Base-by-base conservation (phyloP, 2,888 invertebrate genomes). In the Achlya flavicornis region DNA sequence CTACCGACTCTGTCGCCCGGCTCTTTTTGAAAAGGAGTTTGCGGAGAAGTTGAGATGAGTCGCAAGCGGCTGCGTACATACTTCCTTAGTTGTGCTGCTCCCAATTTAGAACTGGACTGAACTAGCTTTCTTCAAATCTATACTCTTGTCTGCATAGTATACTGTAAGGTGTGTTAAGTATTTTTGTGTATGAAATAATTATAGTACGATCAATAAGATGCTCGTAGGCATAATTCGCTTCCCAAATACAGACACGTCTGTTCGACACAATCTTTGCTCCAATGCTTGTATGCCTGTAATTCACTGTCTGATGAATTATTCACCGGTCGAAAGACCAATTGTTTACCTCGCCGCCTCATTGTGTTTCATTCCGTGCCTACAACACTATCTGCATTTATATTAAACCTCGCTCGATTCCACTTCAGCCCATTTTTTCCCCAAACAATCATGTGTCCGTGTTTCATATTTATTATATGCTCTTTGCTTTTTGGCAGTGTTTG, bases 281-380 rank as follows among this genome's bases (percentile, higher is more conserved):
- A 38, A 41, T 38, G 58, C 35, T 38, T 58, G 58, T 58, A 35
- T 58, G 58, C 35, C 60, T 60, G 60, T 60, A 60, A 60, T 60
- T 60, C 60, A 60, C 35, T 60, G 60, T 41, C 60, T 60, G 60
- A 60, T 60, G 60, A 60, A 60, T 60, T 60, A 60, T 60, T 60
- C 60, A 60, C 60, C 60, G 41, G 60, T 41, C 60, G 60, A 60
- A 60, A 60, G 60, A 60, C 60, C 60, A 60, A 60, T 60, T 60
- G 60, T 60, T 60, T 60, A 60, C 60, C 60, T 60, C 60, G 60
- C 41, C 43, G 60, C 41, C 60, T 41, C 60, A 60, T 60, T 60
- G 60, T 60, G 58, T 53, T 41, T 26, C 19, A 26, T 26, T 41
- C 60, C 60, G 60, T 26, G 60, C 41, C 19, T 41, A 19, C 16